Evolutionary conservation across 1,140 invertebrate species (phyloP), one percentile per base, ranked within the genome.

Genomic region (Euura lappo): DNA sequence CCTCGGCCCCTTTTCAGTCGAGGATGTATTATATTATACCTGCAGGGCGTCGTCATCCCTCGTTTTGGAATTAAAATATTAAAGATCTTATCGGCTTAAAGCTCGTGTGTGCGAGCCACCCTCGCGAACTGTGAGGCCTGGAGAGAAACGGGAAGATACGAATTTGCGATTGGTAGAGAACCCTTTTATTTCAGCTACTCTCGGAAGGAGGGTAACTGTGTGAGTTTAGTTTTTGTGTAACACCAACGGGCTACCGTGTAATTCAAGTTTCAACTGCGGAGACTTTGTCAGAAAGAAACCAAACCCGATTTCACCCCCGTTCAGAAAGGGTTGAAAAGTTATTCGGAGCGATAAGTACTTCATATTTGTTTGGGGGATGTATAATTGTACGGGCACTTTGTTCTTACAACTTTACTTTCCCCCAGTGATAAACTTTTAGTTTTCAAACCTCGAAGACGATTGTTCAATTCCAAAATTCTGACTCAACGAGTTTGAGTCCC

Each of bases 11-110:
- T 82, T 79, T 79, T 77, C 73, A 44, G 65, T 71, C 43, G 60
- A 64, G 71, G 66, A 79, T 79, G 76, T 76, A 80, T 78, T 80
- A 79, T 76, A 80, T 78, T 80, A 79, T 77, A 71, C 68, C 51
- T 60, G 8, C 51, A n/a, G 51, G 51, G 5, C 42, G 71, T 78
- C 72, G 72, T 70, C 73, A 6, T 60, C 74, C 68, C 71, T 69
- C 74, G 73, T 42, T 72, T 69, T 68, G 70, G 74, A 79, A 79
- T 78, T 81, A 76, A 78, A 80, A 80, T 79, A 81, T 80, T 81
- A 79, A 79, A 75, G 75, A 73, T 73, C 65, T 67, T 68, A 71
- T 73, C 67, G 69, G 65, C 44, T n/a, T 45, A n/a, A 60, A 43
- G 13, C 68, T 60, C 68, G 42, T 69, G 43, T 45, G 71, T 69